Evolutionary conservation across 2,888 invertebrate species (phyloP).

Genomic region (Idaea straminata): DNA sequence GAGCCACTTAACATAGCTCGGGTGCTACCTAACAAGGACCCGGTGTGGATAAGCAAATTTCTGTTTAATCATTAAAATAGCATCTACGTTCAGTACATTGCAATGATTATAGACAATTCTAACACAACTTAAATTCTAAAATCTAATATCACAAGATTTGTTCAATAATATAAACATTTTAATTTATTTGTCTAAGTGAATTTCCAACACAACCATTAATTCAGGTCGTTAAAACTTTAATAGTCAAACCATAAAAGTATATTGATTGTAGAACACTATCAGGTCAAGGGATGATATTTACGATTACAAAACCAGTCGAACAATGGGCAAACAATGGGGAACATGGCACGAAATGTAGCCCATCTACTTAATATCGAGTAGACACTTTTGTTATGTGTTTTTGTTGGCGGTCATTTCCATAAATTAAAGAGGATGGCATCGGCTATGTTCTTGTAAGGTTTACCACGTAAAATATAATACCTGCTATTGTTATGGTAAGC

Average conservation of each 20-base stretch:
- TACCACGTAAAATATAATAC: constrained; percentile 47
- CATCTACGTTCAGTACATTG: neutral
- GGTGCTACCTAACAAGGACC: constrained; percentile 32
- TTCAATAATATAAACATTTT: constrained; percentile 7
- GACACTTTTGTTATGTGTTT: constrained; percentile 77
- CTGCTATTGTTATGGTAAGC: constrained; percentile 76
- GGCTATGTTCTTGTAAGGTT: constrained; percentile 45
- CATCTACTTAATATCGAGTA: constrained; percentile 78
- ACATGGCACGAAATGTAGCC: constrained; percentile 64
- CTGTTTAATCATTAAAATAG: constrained; percentile 5
- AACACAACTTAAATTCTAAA: constrained; percentile 5
- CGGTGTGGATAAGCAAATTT: constrained; percentile 13
- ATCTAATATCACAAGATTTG: constrained; percentile 6
- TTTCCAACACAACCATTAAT: neutral
- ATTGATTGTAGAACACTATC: constrained; percentile 28
- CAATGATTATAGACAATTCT: neutral
- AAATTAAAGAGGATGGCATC: constrained; percentile 70
- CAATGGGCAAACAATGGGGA: constrained; percentile 67
- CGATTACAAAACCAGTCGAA: constrained; percentile 53
- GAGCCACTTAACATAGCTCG: constrained; percentile 47
- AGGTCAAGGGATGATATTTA: constrained; percentile 64
- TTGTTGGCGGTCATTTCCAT: constrained; percentile 77
- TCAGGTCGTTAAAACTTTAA: constrained; percentile 20
- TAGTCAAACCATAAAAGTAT: constrained; percentile 35
- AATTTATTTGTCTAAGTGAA: neutral